phyloP scores from a whole-genome alignment of 2,888 invertebrate species.

The Agrotis ipsilon region DNA sequence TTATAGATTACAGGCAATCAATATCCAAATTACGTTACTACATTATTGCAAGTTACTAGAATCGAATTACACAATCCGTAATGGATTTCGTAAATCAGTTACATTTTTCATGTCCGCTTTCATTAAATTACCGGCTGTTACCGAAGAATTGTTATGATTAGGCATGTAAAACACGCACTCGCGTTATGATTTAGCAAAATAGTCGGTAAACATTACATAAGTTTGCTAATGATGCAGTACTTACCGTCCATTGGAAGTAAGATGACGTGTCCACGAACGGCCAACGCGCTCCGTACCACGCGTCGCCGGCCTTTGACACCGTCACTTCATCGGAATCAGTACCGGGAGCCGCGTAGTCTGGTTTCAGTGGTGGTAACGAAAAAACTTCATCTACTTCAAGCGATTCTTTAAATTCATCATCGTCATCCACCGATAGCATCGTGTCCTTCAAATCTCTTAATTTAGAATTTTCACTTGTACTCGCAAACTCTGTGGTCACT shows the following conservation, averaged over 20 bases:
- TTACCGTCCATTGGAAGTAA: slow-evolving; percentile 93
- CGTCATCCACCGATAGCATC: slow-evolving; percentile 86
- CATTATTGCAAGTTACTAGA: slow-evolving; percentile 32
- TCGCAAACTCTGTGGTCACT: slow-evolving; percentile 74
- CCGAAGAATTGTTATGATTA: slow-evolving; percentile 66
- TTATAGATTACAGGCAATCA: slow-evolving; percentile 16
- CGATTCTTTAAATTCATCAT: slow-evolving; percentile 87
- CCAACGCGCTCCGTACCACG: slow-evolving; percentile 92
- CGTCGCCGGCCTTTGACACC: slow-evolving; percentile 82
- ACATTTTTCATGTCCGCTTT: slow-evolving; percentile 71
- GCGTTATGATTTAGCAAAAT: slow-evolving; percentile 62
- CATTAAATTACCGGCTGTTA: slow-evolving; percentile 70
- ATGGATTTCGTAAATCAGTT: slow-evolving; percentile 68
- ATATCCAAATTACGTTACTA: slow-evolving; percentile 13
- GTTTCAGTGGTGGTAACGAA: slow-evolving; percentile 84
- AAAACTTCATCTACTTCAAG: slow-evolving; percentile 88
- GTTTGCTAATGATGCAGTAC: slow-evolving; percentile 74
- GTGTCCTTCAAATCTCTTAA: slow-evolving; percentile 86
- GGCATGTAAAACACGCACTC: slow-evolving; percentile 67
- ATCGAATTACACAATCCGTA: slow-evolving; percentile 65
- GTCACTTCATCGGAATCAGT: slow-evolving; percentile 86
- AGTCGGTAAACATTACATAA: slow-evolving; percentile 69
- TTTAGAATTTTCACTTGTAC: slow-evolving; percentile 76
- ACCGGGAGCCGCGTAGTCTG: slow-evolving; percentile 75
- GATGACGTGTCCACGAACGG: slow-evolving; percentile 92